Conservation (phyloP, 1,140 invertebrate genomes). For the Papilio polytes region DNA sequence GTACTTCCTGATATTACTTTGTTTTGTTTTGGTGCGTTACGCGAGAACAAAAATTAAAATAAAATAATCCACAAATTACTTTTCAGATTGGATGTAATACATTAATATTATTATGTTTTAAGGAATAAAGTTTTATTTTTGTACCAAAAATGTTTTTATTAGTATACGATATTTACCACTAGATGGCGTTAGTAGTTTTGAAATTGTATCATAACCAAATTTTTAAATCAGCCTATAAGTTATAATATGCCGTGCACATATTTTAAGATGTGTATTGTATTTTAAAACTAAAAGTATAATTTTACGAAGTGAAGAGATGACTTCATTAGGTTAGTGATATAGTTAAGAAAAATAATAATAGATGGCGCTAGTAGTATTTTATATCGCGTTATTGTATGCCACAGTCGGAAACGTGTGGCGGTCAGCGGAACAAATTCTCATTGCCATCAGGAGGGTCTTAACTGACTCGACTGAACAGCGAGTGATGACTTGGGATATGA, state of each 20-base stretch:
- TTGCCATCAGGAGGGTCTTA: constrained; percentile 79
- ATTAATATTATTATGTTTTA: too few species aligned
- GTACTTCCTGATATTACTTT: constrained; percentile 45
- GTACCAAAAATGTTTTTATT: background rate
- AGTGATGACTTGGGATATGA: constrained; percentile 70
- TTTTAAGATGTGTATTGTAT: background rate
- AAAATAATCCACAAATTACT: background rate
- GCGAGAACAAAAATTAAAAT: background rate
- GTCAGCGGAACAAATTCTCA: background rate
- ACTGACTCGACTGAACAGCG: constrained; percentile 79
- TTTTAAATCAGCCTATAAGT: too few species aligned
- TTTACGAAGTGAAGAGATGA: background rate
- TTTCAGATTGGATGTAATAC: background rate
- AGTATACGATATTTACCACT: background rate
- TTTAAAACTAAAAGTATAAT: background rate
- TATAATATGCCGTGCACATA: too few species aligned
- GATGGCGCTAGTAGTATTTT: constrained; percentile 52
- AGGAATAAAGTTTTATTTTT: too few species aligned
- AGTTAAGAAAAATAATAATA: constrained; percentile 22
- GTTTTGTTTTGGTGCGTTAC: background rate
- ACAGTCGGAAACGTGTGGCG: background rate
- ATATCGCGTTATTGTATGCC: constrained; percentile 48
- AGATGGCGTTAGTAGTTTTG: background rate
- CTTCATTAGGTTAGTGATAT: too few species aligned
- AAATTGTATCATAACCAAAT: background rate